Conservation (phyloP, 2,113 vertebrate genomes). For the Mus musculus region DNA sequence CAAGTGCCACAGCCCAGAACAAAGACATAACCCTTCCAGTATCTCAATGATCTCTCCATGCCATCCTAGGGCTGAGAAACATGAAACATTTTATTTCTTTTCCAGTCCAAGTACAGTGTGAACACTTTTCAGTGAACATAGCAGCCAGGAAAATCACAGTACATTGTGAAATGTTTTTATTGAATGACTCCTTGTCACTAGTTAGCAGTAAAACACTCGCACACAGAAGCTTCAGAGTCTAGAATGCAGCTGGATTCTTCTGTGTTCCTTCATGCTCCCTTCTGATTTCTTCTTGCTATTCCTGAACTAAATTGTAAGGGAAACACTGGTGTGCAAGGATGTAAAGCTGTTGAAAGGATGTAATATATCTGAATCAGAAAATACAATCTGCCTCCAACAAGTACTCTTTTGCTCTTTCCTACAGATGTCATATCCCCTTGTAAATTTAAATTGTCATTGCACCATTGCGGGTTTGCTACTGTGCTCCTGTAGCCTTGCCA, state of each 20-base stretch:
- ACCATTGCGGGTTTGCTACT: not conserved
- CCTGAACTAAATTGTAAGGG: not conserved
- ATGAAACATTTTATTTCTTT: not conserved
- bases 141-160: not conserved
- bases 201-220: not conserved
- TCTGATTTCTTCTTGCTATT: not conserved
- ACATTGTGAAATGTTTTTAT: not conserved
- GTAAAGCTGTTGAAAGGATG: not conserved
- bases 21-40: not conserved
- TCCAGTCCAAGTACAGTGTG: not conserved
- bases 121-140: not conserved
- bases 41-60: not conserved
- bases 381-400: not conserved
- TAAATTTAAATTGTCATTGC: not conserved
- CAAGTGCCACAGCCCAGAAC: not conserved
- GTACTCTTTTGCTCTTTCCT: not conserved
- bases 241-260: not conserved
- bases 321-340: not conserved
- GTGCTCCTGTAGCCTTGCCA: not conserved
- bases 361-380: not conserved
- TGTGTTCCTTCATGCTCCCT: rapidly evolving
- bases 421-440: not conserved
- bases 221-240: not conserved
- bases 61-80: not conserved
- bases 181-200: not conserved